Evolutionary conservation across 2,797 vertebrate species (phyloP), one percentile per base, ranked within the genome.

Genomic region (Malacoraja senta): DNA sequence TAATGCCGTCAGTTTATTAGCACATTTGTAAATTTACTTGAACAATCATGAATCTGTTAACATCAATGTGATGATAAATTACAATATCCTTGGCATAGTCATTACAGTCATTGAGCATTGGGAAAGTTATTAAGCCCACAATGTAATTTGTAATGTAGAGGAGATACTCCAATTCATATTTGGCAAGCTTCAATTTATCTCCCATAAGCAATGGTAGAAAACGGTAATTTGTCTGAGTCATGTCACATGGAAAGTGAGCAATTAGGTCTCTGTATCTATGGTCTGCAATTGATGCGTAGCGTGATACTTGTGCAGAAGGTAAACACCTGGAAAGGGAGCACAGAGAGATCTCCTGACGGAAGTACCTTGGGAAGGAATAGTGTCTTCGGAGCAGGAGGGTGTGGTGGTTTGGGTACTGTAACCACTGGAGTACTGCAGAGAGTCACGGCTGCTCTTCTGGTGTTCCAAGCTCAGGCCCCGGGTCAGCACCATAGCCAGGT

Each of bases 351-450:
- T 74, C 71, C 90, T 76, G 90, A 76, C 32, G 44, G 61, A 93
- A 78, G 94, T 95, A 98, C 98, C 98, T 97, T 99, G 98, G 81
- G 98, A 99, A 38, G 98, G 98, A 94, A 99, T 99, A 81, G 98
- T 99, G 96, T 99, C 98, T 96, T 99, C 98, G 0, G 98, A 99
- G 96, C 98, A 99, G 78, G 98, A 99, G 0, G 98, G 98, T 0
- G 98, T 99, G 91, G 98, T 99, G 93, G 98, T 99, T 96, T 99
- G 98, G 0, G 98, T 99, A 97, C 98, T 99, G 95, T 99, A 99
- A 93, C 98, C 98, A 0, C 98, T 99, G 19, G 98, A 99, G 94
- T 98, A 99, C 94, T 99, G 98, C 96, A 99, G 96, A 0, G 98
- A 99, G 96, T 99, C 98, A 91, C 98, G 96, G 96, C 97, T 99